Percentiles rank a stretch among this genome's conserved stretches.
Conservation (phyloP, 2,797 vertebrate genomes). For the Neoniphon sammara region DNA sequence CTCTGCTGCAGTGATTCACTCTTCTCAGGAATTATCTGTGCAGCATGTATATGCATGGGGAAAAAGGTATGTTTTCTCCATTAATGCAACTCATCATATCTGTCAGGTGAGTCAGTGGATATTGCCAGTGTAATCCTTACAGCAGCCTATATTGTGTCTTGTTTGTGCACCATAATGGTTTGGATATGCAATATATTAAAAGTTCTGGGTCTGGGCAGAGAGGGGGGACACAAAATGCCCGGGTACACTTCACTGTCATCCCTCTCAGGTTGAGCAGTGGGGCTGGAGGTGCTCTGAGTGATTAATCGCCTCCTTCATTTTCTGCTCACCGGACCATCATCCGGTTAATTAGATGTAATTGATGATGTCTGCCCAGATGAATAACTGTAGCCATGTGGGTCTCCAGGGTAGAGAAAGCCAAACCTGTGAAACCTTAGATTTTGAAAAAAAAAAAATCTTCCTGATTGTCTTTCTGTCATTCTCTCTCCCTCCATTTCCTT, state of each 20-base stretch:
- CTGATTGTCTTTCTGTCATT: constrained; percentile 49
- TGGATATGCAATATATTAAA: constrained; percentile 22
- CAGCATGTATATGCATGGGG: background rate
- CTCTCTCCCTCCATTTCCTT: constrained; percentile 57
- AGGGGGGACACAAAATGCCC: constrained; percentile 25
- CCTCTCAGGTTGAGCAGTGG: constrained; percentile 25
- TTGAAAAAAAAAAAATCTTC: constrained; percentile 15
- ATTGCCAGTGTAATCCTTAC: constrained; percentile 22
- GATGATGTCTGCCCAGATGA: constrained; percentile 75
- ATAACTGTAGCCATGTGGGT: constrained; percentile 60
- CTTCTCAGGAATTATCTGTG: constrained; percentile 14
- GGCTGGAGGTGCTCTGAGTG: constrained; percentile 64
- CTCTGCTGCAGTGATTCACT: background rate
- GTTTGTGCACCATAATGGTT: constrained; percentile 35
- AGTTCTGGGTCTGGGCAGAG: constrained; percentile 29
- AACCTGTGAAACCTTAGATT: constrained; percentile 72
- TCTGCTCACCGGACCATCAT: constrained; percentile 85
- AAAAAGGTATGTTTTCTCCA: constrained; percentile 39
- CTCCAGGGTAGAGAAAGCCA: constrained; percentile 51
- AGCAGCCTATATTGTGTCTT: constrained; percentile 24
- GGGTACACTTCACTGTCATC: constrained; percentile 6
- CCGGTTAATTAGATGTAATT: constrained; percentile 81
- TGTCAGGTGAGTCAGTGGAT: constrained; percentile 46
- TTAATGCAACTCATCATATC: constrained; percentile 24
- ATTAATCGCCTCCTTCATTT: constrained; percentile 78